These are phyloP conservation scores for Pomacea canaliculata DNA, from an alignment of 2,888 invertebrate genomes.

Conservation along the genomic window DNA sequence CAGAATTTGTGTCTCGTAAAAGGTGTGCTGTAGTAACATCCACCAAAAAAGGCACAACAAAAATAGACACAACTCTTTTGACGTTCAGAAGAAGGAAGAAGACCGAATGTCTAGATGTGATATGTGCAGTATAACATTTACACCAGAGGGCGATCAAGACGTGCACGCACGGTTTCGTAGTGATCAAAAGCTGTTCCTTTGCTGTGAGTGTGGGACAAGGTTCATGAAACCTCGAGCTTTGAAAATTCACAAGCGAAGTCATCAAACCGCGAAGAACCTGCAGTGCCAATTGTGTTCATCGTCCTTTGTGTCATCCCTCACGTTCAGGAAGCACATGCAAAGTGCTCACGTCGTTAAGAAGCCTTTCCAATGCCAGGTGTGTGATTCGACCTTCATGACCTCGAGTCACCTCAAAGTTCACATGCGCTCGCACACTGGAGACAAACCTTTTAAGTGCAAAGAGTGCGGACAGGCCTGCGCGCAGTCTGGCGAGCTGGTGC, in stretches of 20 bases:
- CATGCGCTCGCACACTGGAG: conserved; percentile 3
- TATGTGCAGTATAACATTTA: background rate
- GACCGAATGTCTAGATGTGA: background rate
- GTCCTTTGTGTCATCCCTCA: background rate
- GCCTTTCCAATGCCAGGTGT: conserved; percentile 11
- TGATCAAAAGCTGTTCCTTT: background rate
- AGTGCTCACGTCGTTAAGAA: background rate
- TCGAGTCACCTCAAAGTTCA: conserved; percentile 11
- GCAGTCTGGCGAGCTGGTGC: conserved; percentile 4
- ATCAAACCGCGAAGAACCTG: background rate
- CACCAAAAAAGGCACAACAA: too few relatives aligned
- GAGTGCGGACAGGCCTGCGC: conserved; percentile 9
- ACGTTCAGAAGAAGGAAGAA: too few relatives aligned
- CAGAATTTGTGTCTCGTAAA: too few relatives aligned
- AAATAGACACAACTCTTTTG: too few relatives aligned
- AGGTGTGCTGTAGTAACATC: too few relatives aligned
- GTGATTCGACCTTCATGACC: conserved; percentile 3
- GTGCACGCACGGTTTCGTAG: background rate
- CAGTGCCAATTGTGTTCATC: background rate
- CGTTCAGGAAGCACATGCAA: background rate
- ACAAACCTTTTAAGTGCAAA: conserved; percentile 6
- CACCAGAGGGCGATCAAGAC: background rate
- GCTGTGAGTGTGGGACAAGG: background rate
- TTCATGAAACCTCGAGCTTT: background rate
- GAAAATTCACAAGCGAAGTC: background rate